Conservation (phyloP, 2,113 vertebrate species). For the Dicerorhinus sumatrensis region DNA sequence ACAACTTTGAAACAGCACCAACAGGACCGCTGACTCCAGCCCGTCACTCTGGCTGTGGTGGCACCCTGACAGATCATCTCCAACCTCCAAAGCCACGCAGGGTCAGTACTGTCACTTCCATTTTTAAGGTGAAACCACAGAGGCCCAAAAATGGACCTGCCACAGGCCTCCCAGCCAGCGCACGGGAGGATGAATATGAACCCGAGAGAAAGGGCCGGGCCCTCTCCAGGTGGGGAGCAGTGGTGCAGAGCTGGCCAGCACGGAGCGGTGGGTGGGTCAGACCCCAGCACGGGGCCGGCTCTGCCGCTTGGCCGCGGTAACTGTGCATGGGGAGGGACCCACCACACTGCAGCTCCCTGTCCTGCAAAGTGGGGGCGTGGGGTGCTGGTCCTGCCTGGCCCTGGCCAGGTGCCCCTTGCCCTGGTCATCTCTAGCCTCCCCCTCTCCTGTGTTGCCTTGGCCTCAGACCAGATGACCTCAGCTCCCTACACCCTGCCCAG, state of each 20-base stretch:
- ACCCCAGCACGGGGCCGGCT: background rate
- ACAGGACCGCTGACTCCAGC: fast-evolving
- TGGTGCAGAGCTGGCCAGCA: background rate
- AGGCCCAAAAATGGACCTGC: background rate
- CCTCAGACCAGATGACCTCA: background rate
- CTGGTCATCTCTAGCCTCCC: fast-evolving
- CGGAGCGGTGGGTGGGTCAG: background rate
- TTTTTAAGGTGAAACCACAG: background rate
- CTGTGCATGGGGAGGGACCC: fast-evolving
- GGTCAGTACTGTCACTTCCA: fast-evolving
- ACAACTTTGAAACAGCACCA: background rate
- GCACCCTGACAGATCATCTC: fast-evolving
- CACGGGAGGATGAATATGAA: fast-evolving
- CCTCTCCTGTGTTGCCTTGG: fast-evolving
- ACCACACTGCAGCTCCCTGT: background rate
- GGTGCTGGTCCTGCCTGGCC: background rate
- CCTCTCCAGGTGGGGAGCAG: background rate
- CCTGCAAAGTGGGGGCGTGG: fast-evolving
- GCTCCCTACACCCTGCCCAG: fast-evolving
- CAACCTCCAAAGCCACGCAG: fast-evolving
- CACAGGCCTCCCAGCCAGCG: fast-evolving
- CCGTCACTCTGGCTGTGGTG: too few species aligned
- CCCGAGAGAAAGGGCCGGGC: background rate
- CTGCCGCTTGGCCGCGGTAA: background rate
- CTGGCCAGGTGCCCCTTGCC: background rate